phyloP scores from a whole-genome alignment of 30 jellyfish, hydroid and myxozoan genomes.

The Aurelia sp. region DNA sequence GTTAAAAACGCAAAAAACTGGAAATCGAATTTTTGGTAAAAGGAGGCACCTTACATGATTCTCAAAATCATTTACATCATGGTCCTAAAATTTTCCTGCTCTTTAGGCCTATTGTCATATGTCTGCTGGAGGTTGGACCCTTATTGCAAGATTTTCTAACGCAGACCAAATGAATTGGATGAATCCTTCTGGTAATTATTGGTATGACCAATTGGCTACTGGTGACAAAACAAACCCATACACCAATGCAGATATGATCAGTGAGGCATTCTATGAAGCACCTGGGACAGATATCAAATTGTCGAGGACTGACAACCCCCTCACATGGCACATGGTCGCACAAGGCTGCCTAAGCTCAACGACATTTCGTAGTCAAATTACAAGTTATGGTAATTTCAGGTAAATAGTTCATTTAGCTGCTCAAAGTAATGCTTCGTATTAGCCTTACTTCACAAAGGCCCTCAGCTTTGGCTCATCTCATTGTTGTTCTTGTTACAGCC shows the following conservation, averaged over 20 bases:
- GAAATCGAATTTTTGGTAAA: too few relatives aligned
- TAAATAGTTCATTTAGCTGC: neutral
- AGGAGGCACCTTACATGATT: too few relatives aligned
- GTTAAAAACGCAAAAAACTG: too few relatives aligned
- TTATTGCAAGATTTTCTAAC: constrained; percentile 65
- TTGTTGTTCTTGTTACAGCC: too few relatives aligned
- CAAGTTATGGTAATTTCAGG: constrained; percentile 55
- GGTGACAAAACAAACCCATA: constrained; percentile 43
- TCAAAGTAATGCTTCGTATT: too few relatives aligned
- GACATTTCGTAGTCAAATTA: constrained; percentile 19
- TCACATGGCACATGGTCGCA: neutral
- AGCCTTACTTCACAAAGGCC: too few relatives aligned
- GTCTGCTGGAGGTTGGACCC: constrained; percentile 61
- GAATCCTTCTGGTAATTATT: constrained; percentile 17
- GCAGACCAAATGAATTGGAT: constrained; percentile 53
- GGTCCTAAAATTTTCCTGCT: too few relatives aligned
- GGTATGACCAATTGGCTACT: constrained; percentile 46
- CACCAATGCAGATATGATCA: constrained; percentile 52
- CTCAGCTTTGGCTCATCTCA: too few relatives aligned
- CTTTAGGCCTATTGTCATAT: constrained; percentile 57
- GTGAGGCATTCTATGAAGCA: constrained; percentile 31
- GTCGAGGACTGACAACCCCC: constrained; percentile 30
- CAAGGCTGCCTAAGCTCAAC: neutral
- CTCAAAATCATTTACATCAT: too few relatives aligned
- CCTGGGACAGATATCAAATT: constrained; percentile 15